These are phyloP conservation scores for Thalassophryne amazonica DNA, from an alignment of 2,797 vertebrate species.

Conservation along the genomic window DNA sequence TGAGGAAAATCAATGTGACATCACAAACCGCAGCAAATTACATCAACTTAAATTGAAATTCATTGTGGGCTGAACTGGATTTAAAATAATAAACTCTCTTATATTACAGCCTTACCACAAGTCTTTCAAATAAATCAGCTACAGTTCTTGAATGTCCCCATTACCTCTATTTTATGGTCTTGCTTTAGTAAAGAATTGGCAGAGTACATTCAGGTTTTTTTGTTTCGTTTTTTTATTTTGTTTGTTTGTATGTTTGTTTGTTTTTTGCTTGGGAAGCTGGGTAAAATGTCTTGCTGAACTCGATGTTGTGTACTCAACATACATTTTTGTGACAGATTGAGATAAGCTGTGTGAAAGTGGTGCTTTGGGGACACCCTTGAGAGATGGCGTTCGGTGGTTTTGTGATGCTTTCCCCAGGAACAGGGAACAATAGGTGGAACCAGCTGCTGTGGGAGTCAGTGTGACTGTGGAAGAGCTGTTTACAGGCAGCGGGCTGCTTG, in stretches of 20 bases:
- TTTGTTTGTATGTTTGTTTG: too few relatives aligned
- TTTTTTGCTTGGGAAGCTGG: too few relatives aligned
- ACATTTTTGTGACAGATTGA: conserved; percentile 13
- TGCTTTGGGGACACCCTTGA: conserved; percentile 51
- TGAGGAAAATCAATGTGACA: too few relatives aligned
- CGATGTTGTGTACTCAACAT: not conserved
- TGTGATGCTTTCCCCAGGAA: conserved; percentile 46
- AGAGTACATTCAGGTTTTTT: not conserved
- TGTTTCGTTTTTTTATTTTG: not conserved
- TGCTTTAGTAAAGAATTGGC: too few relatives aligned
- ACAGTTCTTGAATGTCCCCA: too few relatives aligned
- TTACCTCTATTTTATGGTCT: too few relatives aligned
- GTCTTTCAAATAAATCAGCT: too few relatives aligned
- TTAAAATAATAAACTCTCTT: too few relatives aligned
- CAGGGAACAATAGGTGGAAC: conserved; percentile 76
- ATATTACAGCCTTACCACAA: too few relatives aligned
- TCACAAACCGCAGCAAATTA: too few relatives aligned
- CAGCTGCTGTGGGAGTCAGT: conserved; percentile 67
- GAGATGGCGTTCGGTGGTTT: conserved; percentile 53
- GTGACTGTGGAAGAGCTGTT: conserved; percentile 63
- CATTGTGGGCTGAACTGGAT: too few relatives aligned
- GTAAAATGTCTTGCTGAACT: not conserved
- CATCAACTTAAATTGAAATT: too few relatives aligned
- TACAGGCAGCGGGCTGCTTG: conserved; percentile 41
- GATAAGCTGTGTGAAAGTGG: conserved; percentile 50